Evolutionary conservation across 1,140 invertebrate genomes (phyloP), one percentile per base, ranked within the genome.

Genomic region (Drosophila auraria): DNA sequence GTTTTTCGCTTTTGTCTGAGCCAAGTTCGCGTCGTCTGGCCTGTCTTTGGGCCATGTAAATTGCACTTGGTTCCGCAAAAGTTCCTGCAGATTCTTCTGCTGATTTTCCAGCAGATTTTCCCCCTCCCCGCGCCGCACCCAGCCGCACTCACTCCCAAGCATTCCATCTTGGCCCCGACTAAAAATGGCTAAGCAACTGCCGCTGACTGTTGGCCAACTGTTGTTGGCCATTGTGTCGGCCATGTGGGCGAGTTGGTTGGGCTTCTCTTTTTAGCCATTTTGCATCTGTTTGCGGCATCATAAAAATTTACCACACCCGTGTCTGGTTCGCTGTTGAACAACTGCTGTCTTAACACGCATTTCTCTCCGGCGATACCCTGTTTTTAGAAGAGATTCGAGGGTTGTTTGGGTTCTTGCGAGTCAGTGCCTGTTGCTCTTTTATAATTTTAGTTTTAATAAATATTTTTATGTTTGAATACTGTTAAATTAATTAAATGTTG

Each of bases 271-370:
- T 81, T 78, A 78, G 82, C 82, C 72, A 90, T 90, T 89, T 90
- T 90, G 86, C 87, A 90, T 90, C 86, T 90, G 86, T 90, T 90
- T 90, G 86, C 86, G 86, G 86, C 86, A 90, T 86, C 87, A 90
- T 91, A 89, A 89, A 89, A 89, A 89, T 89, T 80, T 90, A 89
- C 86, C 86, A 90, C 86, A 89, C 71, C 82, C 84, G 86, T 89
- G 84, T 89, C 86, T 84, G 84, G 62, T 75, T 72, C 81, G 81
- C 81, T 81, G 86, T 84, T 90, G 76, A 90, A 81, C 84, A 79
- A 79, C 77, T 81, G 81, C 81, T 84, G 81, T 78, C 75, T 80
- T 71, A 79, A 87, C 83, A 87, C 81, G 83, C 83, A 84, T 70
- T 60, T 75, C 63, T 30, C 61, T 58, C 17, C 17, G 11, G n/a